Evolutionary conservation across 2,888 invertebrate genomes (phyloP), one percentile per base, ranked within the genome.

Genomic region (Gnatocerus cornutus): DNA sequence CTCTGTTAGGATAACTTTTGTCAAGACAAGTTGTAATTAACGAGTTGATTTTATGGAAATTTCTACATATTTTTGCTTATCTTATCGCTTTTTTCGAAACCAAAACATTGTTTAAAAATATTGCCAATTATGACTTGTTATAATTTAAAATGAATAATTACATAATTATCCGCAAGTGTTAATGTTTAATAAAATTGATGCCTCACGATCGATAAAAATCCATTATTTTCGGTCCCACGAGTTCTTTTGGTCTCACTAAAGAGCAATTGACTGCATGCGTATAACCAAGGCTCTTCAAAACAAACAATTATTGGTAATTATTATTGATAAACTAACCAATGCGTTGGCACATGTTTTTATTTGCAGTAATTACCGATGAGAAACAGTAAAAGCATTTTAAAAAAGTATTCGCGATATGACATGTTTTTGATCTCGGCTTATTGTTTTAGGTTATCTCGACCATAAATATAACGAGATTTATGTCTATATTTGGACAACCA

Each of bases 401-500:
- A 9, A 63, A 59, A 39, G 9, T 10, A 53, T 64, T 52, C n/a
- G 50, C 61, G 30, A 39, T 64, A 45, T 13, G 9, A 12, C 43
- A 33, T 48, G 46, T 56, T 48, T 45, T 48, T 21, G 21, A 9
- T 39, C 27, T 21, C 37, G 13, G 16, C 48, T 33, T 39, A 56
- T 56, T 65, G 65, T 65, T 65, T 48, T 29, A 56, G 37, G 65
- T 65, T 65, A 65, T 65, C 65, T 21, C 37, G 29, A 21, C 41
- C 56, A 56, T 65, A 65, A 65, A 65, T 65, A 27, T 56, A 39
- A 43, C 56, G 65, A 65, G 65, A 65, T 56, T 55, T 56, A 48
- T 65, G 65, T 56, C 56, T 56, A 65, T 65, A 65, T 65, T 65
- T 65, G 65, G 65, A 37, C 56, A 65, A 27, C 37, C 46, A 21